Percentiles rank a stretch among this genome's conserved stretches.
Evolutionary conservation across 2,888 invertebrate species (phyloP).

Genomic region (Autographa pulchrina): DNA sequence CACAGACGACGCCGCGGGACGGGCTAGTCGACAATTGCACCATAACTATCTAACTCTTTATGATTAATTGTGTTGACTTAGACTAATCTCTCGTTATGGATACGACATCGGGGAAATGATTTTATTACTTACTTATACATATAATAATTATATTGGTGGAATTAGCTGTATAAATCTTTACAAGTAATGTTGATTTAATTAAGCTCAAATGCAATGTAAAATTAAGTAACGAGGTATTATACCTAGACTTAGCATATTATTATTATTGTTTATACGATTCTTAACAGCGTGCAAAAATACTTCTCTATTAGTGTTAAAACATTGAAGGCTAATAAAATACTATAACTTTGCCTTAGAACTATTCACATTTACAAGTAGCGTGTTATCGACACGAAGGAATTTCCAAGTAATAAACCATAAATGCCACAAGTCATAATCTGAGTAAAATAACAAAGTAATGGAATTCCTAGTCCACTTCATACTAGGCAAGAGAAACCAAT

Average conservation of each 20-base stretch:
- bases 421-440: conserved; percentile 2
- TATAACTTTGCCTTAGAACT: conserved; percentile 16
- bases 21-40: conserved; percentile 27
- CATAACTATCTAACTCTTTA: conserved; percentile 24
- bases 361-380: conserved; percentile 28
- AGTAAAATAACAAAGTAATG: neutral
- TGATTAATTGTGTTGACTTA: conserved; percentile 19
- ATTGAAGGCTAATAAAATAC: conserved; percentile 22
- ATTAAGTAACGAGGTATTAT: no score
- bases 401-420: conserved; percentile 18
- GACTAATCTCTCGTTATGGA: conserved; percentile 10
- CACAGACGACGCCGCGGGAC: conserved; percentile 24
- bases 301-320: conserved; percentile 7
- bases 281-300: conserved; percentile 7
- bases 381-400: conserved; percentile 17
- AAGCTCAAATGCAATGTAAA: no score
- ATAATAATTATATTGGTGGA: no score
- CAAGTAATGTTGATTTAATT: no score
- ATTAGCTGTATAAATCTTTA: no score
- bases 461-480: neutral
- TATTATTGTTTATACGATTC: no score
- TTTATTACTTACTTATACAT: no score
- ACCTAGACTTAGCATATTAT: no score
- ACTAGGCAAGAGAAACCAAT: conserved; percentile 11
- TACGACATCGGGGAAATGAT: neutral